Percentiles rank a stretch among this genome's conserved stretches.
These are phyloP conservation scores for Calyptommatus sinebrachiatus DNA, from an alignment of 2,113 vertebrate genomes.

Conservation along the genomic window DNA sequence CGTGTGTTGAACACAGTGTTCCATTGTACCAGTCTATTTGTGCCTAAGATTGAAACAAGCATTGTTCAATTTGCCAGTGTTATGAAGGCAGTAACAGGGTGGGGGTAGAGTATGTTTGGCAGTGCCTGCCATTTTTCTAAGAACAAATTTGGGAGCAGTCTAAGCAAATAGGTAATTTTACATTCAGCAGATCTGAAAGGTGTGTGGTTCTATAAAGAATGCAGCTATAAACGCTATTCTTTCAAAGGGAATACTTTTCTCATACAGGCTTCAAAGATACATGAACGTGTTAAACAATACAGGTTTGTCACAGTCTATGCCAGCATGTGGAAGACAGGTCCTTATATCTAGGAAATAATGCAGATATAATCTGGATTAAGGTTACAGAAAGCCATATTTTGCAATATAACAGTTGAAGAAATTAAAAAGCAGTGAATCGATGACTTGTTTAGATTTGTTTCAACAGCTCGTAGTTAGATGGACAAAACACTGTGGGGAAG, in stretches of 20 bases:
- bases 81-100: slow-evolving; percentile 8
- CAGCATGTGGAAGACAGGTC: too few relatives aligned
- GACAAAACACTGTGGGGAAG: neutral
- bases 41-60: slow-evolving; percentile 21
- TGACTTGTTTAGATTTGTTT: neutral
- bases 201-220: neutral
- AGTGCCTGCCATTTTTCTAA: slow-evolving; percentile 24
- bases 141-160: neutral
- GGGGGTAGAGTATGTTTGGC: slow-evolving; percentile 1
- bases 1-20: slow-evolving; percentile 33
- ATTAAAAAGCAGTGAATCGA: neutral
- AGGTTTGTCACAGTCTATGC: too few relatives aligned
- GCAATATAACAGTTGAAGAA: neutral
- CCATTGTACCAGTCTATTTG: slow-evolving; percentile 13
- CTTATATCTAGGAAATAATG: too few relatives aligned
- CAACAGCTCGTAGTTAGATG: neutral
- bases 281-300: neutral
- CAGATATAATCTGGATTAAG: too few relatives aligned
- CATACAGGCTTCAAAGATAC: neutral
- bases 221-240: neutral
- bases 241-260: neutral
- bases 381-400: too few relatives aligned
- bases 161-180: neutral
- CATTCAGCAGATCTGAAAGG: neutral
- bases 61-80: slow-evolving; percentile 32